Conservation (phyloP, 1,140 invertebrate species). For the Macrobrachium nipponense region DNA sequence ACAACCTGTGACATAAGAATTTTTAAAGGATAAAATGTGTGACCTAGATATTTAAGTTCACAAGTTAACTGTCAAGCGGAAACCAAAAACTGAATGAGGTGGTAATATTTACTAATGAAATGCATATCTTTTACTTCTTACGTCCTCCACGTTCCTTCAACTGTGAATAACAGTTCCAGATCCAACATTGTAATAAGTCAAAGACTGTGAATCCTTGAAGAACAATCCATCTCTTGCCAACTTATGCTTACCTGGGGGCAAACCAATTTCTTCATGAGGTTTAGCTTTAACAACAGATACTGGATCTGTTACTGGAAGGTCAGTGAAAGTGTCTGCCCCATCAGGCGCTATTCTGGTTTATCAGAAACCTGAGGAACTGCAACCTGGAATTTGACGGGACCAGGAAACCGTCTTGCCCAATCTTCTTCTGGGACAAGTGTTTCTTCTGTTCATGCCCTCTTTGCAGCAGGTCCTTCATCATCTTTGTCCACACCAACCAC, state of each 20-base stretch:
- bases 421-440: constrained; percentile 88
- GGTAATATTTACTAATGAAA: too few species aligned
- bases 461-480: constrained; percentile 86
- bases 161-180: constrained; percentile 85
- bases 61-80: neutral
- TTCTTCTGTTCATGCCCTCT: constrained; percentile 93
- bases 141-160: constrained; percentile 97
- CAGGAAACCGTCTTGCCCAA: constrained; percentile 79
- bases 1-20: too few species aligned
- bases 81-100: neutral
- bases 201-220: constrained; percentile 95
- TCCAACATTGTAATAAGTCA: constrained; percentile 96
- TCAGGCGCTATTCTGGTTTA: constrained; percentile 96
- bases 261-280: constrained; percentile 88
- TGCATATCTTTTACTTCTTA: constrained; percentile 83
- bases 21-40: too few species aligned
- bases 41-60: too few species aligned
- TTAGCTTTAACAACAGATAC: constrained; percentile 89
- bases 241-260: constrained; percentile 99
- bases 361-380: constrained; percentile 83
- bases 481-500: constrained; percentile 47
- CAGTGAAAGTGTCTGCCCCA: constrained; percentile 87
- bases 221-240: constrained; percentile 95
- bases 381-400: constrained; percentile 82
- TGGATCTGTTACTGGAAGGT: constrained; percentile 84